phyloP scores from a whole-genome alignment of 2,888 invertebrate genomes.

The Tachina lurida region DNA sequence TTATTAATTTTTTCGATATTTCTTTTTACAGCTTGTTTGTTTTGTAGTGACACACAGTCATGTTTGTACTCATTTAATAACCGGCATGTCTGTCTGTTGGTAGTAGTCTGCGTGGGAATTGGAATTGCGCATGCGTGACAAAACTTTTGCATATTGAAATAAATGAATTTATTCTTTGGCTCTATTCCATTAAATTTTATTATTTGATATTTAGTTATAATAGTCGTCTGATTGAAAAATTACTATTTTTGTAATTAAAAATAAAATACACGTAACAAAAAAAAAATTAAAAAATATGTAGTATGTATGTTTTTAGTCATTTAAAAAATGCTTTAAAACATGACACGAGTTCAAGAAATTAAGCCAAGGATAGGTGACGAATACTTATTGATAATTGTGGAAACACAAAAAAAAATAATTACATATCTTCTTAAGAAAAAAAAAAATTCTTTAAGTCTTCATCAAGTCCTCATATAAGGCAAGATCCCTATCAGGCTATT shows the following conservation, averaged over 20 bases:
- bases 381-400: too few relatives aligned
- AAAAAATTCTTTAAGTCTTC: too few relatives aligned
- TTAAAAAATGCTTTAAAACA: too few relatives aligned
- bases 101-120: conserved; percentile 65
- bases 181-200: conserved; percentile 10
- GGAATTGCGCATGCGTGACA: conserved; percentile 66
- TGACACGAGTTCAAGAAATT: too few relatives aligned
- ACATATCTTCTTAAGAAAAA: too few relatives aligned
- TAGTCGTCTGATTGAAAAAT: neutral
- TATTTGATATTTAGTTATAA: conserved; percentile 6
- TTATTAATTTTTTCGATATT: conserved; percentile 29
- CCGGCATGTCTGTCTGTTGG: conserved; percentile 48
- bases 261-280: neutral
- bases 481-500: too few relatives aligned
- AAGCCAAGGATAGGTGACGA: too few relatives aligned
- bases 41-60: conserved; percentile 57
- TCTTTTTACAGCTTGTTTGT: conserved; percentile 31
- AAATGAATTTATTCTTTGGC: conserved; percentile 22
- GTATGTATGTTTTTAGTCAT: too few relatives aligned
- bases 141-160: conserved; percentile 53
- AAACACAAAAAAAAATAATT: too few relatives aligned
- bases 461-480: too few relatives aligned
- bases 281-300: neutral
- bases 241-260: conserved; percentile 15
- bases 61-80: conserved; percentile 57